Percentiles rank a stretch among this genome's conserved stretches.
These are phyloP conservation scores for Caenorhabditis remanei DNA, from an alignment of 1,140 invertebrate species.

Conservation along the genomic window DNA sequence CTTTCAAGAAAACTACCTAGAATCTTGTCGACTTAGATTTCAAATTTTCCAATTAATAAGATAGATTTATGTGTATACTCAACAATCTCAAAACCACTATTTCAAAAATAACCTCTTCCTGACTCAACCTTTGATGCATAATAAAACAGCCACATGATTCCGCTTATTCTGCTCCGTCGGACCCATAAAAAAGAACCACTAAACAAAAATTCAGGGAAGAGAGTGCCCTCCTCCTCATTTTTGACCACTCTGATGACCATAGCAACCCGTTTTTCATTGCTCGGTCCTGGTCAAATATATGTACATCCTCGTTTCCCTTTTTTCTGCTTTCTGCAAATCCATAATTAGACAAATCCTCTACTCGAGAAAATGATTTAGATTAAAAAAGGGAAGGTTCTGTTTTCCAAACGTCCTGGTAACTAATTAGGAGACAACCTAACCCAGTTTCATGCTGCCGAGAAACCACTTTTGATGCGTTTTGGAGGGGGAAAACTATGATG, in stretches of 20 bases:
- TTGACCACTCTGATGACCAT: conserved; percentile 33
- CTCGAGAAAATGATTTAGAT: conserved; percentile 5
- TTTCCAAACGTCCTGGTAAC: background rate
- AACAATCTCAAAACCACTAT: background rate
- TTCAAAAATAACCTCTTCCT: conserved; percentile 13
- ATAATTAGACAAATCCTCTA: conserved; percentile 50
- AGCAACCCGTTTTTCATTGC: conserved; percentile 28
- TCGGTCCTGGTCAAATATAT: background rate
- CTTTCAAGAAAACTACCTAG: background rate
- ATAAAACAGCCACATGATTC: background rate
- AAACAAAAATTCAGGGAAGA: conserved; percentile 25
- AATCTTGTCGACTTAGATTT: too few relatives aligned
- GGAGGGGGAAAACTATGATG: background rate
- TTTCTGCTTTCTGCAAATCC: background rate
- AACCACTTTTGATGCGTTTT: background rate
- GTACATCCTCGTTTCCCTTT: conserved; percentile 36
- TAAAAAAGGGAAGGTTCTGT: background rate
- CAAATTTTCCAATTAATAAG: too few relatives aligned
- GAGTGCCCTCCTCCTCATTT: conserved; percentile 8
- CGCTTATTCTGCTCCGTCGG: conserved; percentile 42
- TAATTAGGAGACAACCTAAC: conserved; percentile 27
- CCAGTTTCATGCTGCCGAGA: background rate
- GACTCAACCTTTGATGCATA: conserved; percentile 14
- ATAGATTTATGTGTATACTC: background rate
- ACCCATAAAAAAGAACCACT: conserved; percentile 15